Conservation (phyloP, 2,888 invertebrate genomes). For the Allophyes oxyacanthae region DNA sequence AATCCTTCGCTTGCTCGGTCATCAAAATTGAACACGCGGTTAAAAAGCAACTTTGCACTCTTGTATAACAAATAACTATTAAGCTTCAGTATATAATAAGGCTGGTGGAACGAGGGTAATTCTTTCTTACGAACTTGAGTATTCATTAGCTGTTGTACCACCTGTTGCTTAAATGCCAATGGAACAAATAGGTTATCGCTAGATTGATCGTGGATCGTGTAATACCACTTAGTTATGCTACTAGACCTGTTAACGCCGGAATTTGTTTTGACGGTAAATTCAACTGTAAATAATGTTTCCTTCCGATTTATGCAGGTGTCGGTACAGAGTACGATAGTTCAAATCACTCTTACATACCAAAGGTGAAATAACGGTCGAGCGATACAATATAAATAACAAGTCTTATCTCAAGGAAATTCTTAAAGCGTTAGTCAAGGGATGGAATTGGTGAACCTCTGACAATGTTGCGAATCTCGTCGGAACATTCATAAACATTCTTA, state of each 20-base stretch:
- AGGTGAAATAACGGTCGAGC: slow-evolving; percentile 32
- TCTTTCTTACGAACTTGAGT: slow-evolving; percentile 5
- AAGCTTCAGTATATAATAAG: slow-evolving; percentile 26
- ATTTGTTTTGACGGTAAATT: not conserved
- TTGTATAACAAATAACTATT: no score
- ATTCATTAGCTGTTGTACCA: slow-evolving; percentile 20
- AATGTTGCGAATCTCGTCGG: slow-evolving; percentile 3
- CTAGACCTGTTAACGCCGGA: not conserved
- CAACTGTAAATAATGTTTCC: not conserved
- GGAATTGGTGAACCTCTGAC: slow-evolving; percentile 1
- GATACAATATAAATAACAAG: slow-evolving; percentile 33
- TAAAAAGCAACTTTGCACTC: no score
- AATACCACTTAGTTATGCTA: not conserved
- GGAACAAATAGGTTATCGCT: slow-evolving; percentile 18
- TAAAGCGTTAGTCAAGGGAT: slow-evolving; percentile 11
- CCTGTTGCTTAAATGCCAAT: slow-evolving; percentile 5
- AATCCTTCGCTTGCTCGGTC: no score
- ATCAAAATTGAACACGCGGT: no score
- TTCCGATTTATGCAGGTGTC: not conserved
- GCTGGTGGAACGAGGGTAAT: slow-evolving; percentile 8
- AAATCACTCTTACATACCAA: slow-evolving; percentile 5
- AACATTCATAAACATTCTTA: slow-evolving; percentile 5
- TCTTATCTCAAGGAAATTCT: slow-evolving; percentile 30
- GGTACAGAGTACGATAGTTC: no score
- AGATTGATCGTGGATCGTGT: slow-evolving; percentile 1